Conservation (phyloP, 2,888 invertebrate species). For the Plusia festucae region DNA sequence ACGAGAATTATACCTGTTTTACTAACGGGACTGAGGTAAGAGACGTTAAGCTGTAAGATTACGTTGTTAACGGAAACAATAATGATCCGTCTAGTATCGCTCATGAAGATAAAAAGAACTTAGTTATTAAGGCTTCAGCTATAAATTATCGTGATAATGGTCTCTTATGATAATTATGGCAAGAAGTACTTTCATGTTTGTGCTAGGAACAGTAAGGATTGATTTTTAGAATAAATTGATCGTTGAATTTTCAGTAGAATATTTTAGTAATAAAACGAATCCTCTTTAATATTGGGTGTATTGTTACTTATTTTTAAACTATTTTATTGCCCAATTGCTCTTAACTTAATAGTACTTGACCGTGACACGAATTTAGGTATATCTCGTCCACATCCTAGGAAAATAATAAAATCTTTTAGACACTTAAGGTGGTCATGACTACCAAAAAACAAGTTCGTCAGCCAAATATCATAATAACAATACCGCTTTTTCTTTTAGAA, state of each 20-base stretch:
- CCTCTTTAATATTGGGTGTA: too few relatives aligned
- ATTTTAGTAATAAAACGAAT: too few relatives aligned
- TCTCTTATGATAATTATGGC: neutral
- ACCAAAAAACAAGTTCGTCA: neutral
- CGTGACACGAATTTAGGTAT: too few relatives aligned
- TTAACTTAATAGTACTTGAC: too few relatives aligned
- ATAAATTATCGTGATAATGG: neutral
- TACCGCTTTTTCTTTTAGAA: neutral
- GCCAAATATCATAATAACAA: neutral
- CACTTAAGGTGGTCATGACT: neutral
- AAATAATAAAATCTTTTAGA: neutral
- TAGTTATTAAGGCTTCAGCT: neutral
- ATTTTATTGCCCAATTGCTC: too few relatives aligned
- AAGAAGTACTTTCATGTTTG: neutral
- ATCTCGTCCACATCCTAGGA: neutral
- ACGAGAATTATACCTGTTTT: slow-evolving; percentile 47
- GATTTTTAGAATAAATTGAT: too few relatives aligned
- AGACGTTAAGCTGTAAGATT: slow-evolving; percentile 11
- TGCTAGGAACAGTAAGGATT: neutral
- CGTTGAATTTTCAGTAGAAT: too few relatives aligned
- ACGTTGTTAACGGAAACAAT: neutral
- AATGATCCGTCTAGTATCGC: neutral
- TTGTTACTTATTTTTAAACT: too few relatives aligned
- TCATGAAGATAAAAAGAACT: neutral
- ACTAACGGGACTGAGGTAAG: slow-evolving; percentile 44